phyloP scores from a whole-genome alignment of 2,113 vertebrate species.

The Camelus bactrianus region DNA sequence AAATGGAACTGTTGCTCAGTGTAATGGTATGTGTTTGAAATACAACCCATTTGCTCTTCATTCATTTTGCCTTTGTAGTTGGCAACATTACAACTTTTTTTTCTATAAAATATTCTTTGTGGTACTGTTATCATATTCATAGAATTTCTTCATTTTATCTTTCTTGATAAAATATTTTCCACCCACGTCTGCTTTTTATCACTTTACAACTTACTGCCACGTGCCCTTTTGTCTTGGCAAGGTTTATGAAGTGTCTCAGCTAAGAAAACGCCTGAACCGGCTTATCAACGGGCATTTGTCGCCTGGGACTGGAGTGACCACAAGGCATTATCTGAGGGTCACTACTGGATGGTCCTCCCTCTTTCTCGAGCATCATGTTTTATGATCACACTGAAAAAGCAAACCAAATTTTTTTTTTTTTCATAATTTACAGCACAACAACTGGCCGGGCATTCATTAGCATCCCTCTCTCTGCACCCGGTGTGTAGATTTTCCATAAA shows the following conservation, averaged over 20 bases:
- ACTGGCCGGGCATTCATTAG: not conserved
- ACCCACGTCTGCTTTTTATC: constrained; percentile 83
- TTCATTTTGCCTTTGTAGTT: constrained; percentile 85
- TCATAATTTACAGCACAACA: not conserved
- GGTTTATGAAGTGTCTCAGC: constrained; percentile 83
- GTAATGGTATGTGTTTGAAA: constrained; percentile 91
- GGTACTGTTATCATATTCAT: constrained; percentile 82
- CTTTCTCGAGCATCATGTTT: constrained; percentile 55
- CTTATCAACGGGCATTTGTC: constrained; percentile 82
- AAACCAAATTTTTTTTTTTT: not conserved
- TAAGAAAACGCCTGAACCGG: constrained; percentile 79
- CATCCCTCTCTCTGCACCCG: not conserved
- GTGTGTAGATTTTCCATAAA: constrained; percentile 47
- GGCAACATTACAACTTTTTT: constrained; percentile 80
- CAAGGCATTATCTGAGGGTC: constrained; percentile 74
- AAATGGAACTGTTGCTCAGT: constrained; percentile 86
- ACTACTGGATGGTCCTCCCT: constrained; percentile 64
- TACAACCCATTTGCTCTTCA: constrained; percentile 89
- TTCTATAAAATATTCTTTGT: constrained; percentile 84
- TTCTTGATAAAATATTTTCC: constrained; percentile 87
- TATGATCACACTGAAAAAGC: constrained; percentile 38
- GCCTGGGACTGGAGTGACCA: constrained; percentile 75
- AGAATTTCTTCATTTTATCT: constrained; percentile 87
- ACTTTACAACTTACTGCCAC: constrained; percentile 84
- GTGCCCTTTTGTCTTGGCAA: constrained; percentile 83